These are phyloP conservation scores for Cynopterus sphinx DNA, from an alignment of 2,797 vertebrate genomes.

Conservation along the genomic window DNA sequence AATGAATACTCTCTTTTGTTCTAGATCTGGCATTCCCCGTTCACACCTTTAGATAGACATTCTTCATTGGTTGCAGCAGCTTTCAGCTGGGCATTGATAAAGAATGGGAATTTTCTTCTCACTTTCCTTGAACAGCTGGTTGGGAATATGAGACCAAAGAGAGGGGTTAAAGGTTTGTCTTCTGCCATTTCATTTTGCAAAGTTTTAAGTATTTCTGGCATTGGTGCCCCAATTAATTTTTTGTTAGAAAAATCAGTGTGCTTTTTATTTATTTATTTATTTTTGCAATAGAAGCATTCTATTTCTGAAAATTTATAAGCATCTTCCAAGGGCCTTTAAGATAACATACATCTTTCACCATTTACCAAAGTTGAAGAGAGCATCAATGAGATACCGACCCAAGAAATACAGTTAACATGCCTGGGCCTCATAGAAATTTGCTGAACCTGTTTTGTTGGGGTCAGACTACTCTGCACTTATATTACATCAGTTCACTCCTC, in stretches of 20 bases:
- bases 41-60: background rate
- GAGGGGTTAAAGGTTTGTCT: background rate
- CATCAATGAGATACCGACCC: background rate
- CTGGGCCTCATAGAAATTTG: background rate
- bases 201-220: background rate
- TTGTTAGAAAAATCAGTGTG: background rate
- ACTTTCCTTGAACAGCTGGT: background rate
- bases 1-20: background rate
- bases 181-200: background rate
- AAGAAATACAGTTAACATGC: background rate
- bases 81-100: background rate
- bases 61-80: background rate
- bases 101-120: background rate
- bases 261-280: background rate
- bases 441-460: background rate
- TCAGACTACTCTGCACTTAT: background rate
- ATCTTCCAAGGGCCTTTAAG: background rate
- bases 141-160: background rate
- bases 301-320: background rate
- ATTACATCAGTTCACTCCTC: background rate
- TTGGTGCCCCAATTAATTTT: background rate
- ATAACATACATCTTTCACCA: constrained; percentile 27
- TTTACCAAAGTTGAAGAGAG: constrained; percentile 13
- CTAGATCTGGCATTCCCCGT: background rate
- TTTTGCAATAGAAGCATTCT: background rate